These are phyloP conservation scores for Mycetomoellerius zeteki DNA, from an alignment of 1,140 invertebrate species.

Conservation along the genomic window DNA sequence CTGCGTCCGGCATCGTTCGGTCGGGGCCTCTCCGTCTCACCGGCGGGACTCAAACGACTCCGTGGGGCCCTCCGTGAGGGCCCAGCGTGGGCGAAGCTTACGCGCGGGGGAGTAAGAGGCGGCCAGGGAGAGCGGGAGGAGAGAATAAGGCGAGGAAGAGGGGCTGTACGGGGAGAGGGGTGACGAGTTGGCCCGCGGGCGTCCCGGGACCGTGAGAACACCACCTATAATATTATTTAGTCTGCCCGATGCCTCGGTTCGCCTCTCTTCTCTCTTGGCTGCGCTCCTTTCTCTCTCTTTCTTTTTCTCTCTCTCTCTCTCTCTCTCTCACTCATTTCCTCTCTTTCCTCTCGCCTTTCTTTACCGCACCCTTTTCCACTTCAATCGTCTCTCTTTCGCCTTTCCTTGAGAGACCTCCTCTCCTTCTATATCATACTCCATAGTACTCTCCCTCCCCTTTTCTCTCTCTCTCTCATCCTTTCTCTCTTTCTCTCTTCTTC, in stretches of 20 bases:
- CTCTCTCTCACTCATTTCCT: conserved; percentile 41
- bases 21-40: conserved; percentile 64
- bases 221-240: conserved; percentile 88
- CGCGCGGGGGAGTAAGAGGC: conserved; percentile 70
- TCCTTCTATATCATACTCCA: conserved; percentile 56
- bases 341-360: conserved; percentile 40
- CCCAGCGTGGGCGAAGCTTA: conserved; percentile 83
- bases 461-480: conserved; percentile 24
- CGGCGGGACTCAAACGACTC: conserved; percentile 66
- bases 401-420: conserved; percentile 45
- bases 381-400: conserved; percentile 46
- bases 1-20: conserved; percentile 61
- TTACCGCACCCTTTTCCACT: conserved; percentile 58
- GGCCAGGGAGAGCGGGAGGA: conserved; percentile 78
- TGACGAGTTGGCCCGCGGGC: conserved; percentile 86
- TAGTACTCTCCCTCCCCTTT: conserved; percentile 33
- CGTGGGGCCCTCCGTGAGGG: conserved; percentile 72
- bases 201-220: conserved; percentile 87
- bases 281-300: conserved; percentile 55
- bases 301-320: conserved; percentile 50
- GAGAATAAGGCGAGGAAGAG: conserved; percentile 71
- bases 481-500: conserved; percentile 28
- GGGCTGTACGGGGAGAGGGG: conserved; percentile 69
- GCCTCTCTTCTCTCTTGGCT: conserved; percentile 68
- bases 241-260: conserved; percentile 81